A percentile compares a stretch with the other conserved stretches of the same genome.
Evolutionary conservation across 2,888 invertebrate genomes (phyloP).

Genomic region (Anthrax anthrax): DNA sequence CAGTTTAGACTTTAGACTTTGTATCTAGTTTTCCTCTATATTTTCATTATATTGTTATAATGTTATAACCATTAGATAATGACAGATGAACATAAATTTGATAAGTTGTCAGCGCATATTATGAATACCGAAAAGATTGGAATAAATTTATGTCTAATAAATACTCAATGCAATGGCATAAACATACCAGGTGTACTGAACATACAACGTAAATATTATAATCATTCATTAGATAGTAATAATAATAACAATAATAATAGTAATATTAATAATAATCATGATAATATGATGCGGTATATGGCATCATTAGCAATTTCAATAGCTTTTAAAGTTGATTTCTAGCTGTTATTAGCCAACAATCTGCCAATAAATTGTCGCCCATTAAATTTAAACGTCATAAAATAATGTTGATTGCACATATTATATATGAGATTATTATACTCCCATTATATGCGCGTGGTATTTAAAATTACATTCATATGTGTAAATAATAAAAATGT

Average conservation of each 20-base stretch:
- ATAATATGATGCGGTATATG: not conserved
- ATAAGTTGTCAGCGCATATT: constrained; percentile 4
- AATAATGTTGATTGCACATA: not conserved
- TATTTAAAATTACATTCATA: no score
- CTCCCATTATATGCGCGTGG: no score
- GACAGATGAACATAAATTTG: constrained; percentile 7
- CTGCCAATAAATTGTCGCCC: not conserved
- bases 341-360: not conserved
- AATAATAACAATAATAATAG: not conserved
- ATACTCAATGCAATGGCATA: not conserved
- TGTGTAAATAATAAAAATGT: no score
- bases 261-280: not conserved
- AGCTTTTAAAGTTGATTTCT: not conserved
- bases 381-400: not conserved
- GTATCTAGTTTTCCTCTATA: no score
- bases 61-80: not conserved
- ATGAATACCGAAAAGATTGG: no score
- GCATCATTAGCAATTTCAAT: not conserved
- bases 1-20: no score
- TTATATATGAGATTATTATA: no score
- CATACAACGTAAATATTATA: no score
- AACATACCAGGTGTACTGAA: not conserved
- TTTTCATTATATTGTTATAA: no score
- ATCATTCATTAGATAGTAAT: no score
- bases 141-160: no score